Conservation (phyloP, 2,888 invertebrate genomes). For the Dyspetes luteomarginatus region DNA sequence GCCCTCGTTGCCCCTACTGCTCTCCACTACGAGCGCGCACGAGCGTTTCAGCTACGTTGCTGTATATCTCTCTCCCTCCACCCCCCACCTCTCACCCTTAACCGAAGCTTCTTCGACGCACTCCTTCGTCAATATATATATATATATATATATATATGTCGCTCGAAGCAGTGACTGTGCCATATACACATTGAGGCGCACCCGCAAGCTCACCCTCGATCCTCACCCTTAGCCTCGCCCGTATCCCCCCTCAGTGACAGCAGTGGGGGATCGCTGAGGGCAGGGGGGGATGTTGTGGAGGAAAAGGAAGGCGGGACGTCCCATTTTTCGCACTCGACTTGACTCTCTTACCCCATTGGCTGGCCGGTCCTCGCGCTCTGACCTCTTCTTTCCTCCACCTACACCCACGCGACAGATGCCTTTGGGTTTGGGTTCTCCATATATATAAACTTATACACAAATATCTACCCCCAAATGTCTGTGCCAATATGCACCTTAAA, state of each 20-base stretch:
- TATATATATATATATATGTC: not conserved
- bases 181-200: slow-evolving; percentile 14
- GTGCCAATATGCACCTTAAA: slow-evolving; percentile 18
- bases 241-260: slow-evolving; percentile 1
- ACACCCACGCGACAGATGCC: slow-evolving; percentile 59
- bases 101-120: not conserved
- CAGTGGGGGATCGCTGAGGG: slow-evolving; percentile 21
- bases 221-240: slow-evolving; percentile 73
- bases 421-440: slow-evolving; percentile 18
- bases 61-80: slow-evolving; percentile 9
- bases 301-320: slow-evolving; percentile 78
- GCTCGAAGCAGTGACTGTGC: not conserved
- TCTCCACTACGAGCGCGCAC: slow-evolving; percentile 55
- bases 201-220: slow-evolving; percentile 78
- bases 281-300: slow-evolving; percentile 13
- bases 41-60: slow-evolving; percentile 39
- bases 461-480: not conserved
- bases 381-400: slow-evolving; percentile 76
- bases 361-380: slow-evolving; percentile 79
- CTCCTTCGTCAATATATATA: not conserved
- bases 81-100: slow-evolving; percentile 1
- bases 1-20: slow-evolving; percentile 78
- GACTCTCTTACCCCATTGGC: slow-evolving; percentile 81
- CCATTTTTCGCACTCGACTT: slow-evolving; percentile 83
- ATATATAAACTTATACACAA: not conserved